Percentiles rank a stretch among this genome's conserved stretches.
phyloP scores from a whole-genome alignment of 2,797 vertebrate species.

The Rhinichthys osculus region DNA sequence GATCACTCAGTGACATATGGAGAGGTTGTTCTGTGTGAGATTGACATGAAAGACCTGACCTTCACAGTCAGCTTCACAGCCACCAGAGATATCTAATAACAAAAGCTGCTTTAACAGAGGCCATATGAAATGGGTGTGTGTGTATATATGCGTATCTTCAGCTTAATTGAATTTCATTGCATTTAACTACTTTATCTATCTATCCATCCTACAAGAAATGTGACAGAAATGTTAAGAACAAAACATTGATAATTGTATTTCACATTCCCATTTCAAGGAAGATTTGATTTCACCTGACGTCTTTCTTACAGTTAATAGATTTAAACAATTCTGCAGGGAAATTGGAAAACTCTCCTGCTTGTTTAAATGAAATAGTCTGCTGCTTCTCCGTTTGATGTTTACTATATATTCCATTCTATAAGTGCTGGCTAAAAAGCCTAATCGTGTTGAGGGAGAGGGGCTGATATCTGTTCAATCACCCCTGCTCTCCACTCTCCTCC shows the following conservation, averaged over 20 bases:
- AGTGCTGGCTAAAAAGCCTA: conserved; percentile 17
- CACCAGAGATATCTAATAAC: conserved; percentile 35
- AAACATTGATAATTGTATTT: no score
- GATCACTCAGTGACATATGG: conserved; percentile 46
- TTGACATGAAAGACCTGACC: conserved; percentile 54
- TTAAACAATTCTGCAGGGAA: not conserved
- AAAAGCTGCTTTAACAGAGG: conserved; percentile 18
- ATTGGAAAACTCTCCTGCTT: not conserved
- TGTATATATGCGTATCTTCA: conserved; percentile 7
- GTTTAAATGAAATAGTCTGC: not conserved
- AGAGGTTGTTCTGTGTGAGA: conserved; percentile 38
- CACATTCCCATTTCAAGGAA: not conserved
- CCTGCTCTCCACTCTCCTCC: not conserved
- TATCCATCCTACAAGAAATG: no score
- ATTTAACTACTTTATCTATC: not conserved
- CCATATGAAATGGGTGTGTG: conserved; percentile 32
- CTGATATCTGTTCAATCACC: conserved; percentile 13
- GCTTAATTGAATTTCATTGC: conserved; percentile 3
- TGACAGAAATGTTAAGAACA: no score
- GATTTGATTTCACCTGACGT: not conserved
- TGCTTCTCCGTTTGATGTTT: conserved; percentile 15
- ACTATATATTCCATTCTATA: conserved; percentile 6
- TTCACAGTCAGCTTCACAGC: conserved; percentile 51
- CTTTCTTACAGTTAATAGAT: not conserved
- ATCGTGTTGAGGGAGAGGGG: not conserved